Percentiles rank a stretch among this genome's conserved stretches.
phyloP scores from a whole-genome alignment of 2,797 vertebrate genomes.

The Fringilla coelebs region DNA sequence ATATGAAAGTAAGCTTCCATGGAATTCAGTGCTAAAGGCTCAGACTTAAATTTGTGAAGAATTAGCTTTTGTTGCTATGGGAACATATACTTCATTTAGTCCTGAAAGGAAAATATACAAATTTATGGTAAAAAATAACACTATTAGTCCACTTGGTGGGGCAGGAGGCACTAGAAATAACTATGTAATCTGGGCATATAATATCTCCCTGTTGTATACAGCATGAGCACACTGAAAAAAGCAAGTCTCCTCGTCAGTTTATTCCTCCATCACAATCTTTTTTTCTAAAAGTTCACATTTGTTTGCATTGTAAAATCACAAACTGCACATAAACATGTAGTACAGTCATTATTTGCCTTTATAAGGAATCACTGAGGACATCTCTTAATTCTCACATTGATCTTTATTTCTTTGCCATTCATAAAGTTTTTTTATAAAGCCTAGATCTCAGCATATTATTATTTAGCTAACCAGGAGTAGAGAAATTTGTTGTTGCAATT shows the following conservation, averaged over 20 bases:
- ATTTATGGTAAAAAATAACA: slow-evolving; percentile 77
- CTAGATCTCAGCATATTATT: slow-evolving; percentile 53
- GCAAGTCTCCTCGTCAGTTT: slow-evolving; percentile 18
- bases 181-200: slow-evolving; percentile 23
- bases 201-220: slow-evolving; percentile 18
- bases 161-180: slow-evolving; percentile 84
- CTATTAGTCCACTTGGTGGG: slow-evolving; percentile 91
- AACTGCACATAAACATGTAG: slow-evolving; percentile 51
- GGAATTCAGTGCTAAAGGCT: slow-evolving; percentile 44
- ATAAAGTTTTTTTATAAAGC: slow-evolving; percentile 58
- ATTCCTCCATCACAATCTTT: slow-evolving; percentile 45
- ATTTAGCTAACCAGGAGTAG: slow-evolving; percentile 33
- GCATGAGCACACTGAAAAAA: slow-evolving; percentile 10
- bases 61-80: slow-evolving; percentile 55
- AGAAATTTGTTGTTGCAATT: slow-evolving; percentile 51
- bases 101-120: slow-evolving; percentile 37
- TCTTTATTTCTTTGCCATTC: slow-evolving; percentile 66
- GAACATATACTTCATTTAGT: slow-evolving; percentile 47
- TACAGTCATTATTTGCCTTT: slow-evolving; percentile 65
- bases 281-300: slow-evolving; percentile 34
- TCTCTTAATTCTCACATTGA: slow-evolving; percentile 63
- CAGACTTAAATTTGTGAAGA: slow-evolving; percentile 58
- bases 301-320: slow-evolving; percentile 66
- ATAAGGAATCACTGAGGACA: slow-evolving; percentile 20
- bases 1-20: slow-evolving; percentile 14